phyloP scores from a whole-genome alignment of 1,140 invertebrate species.

The Brachionus calyciflorus region DNA sequence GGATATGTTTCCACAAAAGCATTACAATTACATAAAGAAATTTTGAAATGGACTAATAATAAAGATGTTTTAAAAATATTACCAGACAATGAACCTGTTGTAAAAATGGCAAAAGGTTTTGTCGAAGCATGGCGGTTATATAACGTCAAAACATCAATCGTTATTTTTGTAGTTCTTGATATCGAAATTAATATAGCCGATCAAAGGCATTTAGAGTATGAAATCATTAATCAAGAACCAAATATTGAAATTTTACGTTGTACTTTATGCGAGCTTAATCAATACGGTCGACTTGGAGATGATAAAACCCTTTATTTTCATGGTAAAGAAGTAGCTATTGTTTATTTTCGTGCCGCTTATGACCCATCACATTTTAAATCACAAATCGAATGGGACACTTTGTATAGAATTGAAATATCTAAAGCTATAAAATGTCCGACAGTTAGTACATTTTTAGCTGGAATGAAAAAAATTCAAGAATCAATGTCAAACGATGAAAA shows the following conservation, averaged over 20 bases:
- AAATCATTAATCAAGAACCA: slow-evolving; percentile 19
- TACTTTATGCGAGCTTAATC: slow-evolving; percentile 17
- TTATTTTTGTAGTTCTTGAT: slow-evolving; percentile 25
- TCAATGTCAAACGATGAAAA: slow-evolving; percentile 4
- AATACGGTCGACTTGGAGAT: background rate
- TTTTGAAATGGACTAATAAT: slow-evolving; percentile 32
- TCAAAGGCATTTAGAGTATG: slow-evolving; percentile 41
- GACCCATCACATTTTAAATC: slow-evolving; percentile 73
- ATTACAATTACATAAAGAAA: slow-evolving; percentile 24
- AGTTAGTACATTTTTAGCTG: slow-evolving; percentile 71
- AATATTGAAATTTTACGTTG: slow-evolving; percentile 20
- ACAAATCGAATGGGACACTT: slow-evolving; percentile 74
- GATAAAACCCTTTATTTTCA: slow-evolving; percentile 23
- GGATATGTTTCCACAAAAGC: slow-evolving; percentile 27
- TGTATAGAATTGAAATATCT: slow-evolving; percentile 80
- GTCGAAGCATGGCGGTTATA: background rate
- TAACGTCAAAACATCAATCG: slow-evolving; percentile 1
- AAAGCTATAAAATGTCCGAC: slow-evolving; percentile 90
- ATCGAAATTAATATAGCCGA: slow-evolving; percentile 45
- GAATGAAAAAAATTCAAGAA: slow-evolving; percentile 51
- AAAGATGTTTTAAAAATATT: background rate
- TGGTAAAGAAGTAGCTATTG: slow-evolving; percentile 73
- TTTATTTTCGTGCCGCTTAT: slow-evolving; percentile 90
- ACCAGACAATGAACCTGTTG: slow-evolving; percentile 32
- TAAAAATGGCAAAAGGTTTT: slow-evolving; percentile 45